phyloP scores from a whole-genome alignment of 1,140 invertebrate species.

The Procambarus clarkii region DNA sequence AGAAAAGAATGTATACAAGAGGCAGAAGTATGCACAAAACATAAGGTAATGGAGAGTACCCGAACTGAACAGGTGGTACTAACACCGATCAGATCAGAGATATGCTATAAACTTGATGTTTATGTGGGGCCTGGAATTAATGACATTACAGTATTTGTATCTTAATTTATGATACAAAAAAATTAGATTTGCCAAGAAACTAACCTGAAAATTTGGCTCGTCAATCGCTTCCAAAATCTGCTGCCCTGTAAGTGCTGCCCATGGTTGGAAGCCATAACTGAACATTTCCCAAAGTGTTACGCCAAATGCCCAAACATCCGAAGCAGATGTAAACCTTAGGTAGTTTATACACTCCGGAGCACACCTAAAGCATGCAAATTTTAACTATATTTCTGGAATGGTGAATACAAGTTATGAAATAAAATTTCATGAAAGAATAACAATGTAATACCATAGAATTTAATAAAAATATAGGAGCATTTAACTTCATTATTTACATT shows the following conservation, averaged over 20 bases:
- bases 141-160: no score
- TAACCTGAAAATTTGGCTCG: constrained; percentile 87
- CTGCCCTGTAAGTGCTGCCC: constrained; percentile 95
- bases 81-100: no score
- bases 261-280: constrained; percentile 97
- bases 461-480: neutral
- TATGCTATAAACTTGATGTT: no score
- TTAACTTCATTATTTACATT: neutral
- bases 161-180: no score
- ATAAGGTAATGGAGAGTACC: no score
- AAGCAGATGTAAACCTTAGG: constrained; percentile 94
- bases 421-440: constrained; percentile 1
- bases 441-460: neutral
- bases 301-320: constrained; percentile 98
- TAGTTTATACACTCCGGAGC: constrained; percentile 98
- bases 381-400: neutral
- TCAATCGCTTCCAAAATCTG: constrained; percentile 98
- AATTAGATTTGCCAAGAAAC: neutral
- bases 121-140: no score
- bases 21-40: no score
- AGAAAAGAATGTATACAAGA: no score
- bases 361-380: constrained; percentile 81
- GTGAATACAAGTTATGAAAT: neutral
- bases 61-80: no score
- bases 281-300: constrained; percentile 99